Evolutionary conservation across 2,797 vertebrate genomes (phyloP), one percentile per base, ranked within the genome.

Genomic region (Loriculus beryllinus): DNA sequence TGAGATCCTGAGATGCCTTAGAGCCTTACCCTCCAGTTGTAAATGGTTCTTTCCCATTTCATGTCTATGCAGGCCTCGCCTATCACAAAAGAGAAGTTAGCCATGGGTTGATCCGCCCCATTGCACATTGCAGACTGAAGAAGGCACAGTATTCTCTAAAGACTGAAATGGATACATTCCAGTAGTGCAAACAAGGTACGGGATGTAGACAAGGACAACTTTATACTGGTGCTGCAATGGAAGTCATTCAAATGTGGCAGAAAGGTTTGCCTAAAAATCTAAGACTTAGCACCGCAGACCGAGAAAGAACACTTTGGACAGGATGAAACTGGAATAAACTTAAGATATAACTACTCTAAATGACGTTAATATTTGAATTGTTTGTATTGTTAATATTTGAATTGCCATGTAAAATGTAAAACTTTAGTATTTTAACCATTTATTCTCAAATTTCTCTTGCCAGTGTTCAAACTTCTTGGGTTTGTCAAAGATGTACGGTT

Each of bases 61-160:
- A 15, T 1, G 0, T 56, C 31, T 63, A 4, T 18, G 9, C 28
- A 39, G 45, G 31, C 39, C n/a, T 67, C 1, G 2, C 18, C 26
- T 2, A 7, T 39, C 21, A 49, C 29, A 82, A 75, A 54, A 35
- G 14, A 60, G 16, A 76, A 67, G 35, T 33, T 47, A 52, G 10
- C 13, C 2, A 2, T 71, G 42, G 29, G 28, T 74, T 18, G 20
- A 15, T n/a, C 48, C 57, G 40, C 16, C 48, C 40, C n/a, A 51
- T 20, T 70, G 78, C 37, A 52, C 25, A 13, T 19, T 51, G 40
- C 1, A 63, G 81, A 28, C 37, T 60, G 43, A 85, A 54, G 52
- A 86, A 70, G 10, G 25, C 42, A 75, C 10, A 59, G 12, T 35
- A 45, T 0, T 31, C 43, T 54, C 48, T 12, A 77, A 39, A 35